Percentiles rank a stretch among this genome's conserved stretches.
Conservation (phyloP, 2,113 vertebrate genomes). For the Tenebrosternarchus preto region DNA sequence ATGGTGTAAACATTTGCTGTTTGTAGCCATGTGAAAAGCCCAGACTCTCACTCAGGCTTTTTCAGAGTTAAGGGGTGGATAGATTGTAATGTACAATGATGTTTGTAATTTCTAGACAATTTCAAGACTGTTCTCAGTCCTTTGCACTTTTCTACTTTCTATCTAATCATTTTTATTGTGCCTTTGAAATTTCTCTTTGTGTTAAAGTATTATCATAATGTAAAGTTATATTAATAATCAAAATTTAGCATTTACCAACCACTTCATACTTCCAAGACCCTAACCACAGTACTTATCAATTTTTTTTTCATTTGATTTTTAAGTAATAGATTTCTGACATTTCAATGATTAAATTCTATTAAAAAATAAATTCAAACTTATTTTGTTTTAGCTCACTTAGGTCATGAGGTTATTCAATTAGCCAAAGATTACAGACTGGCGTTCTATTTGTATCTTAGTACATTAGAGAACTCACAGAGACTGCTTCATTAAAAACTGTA, state of each 20-base stretch:
- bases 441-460: too few species aligned
- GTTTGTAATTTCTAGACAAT: conserved; percentile 7
- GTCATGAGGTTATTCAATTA: too few species aligned
- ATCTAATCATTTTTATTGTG: not conserved
- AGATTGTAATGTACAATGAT: not conserved
- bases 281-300: not conserved
- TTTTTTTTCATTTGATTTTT: not conserved
- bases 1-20: not conserved
- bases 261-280: not conserved
- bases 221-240: not conserved
- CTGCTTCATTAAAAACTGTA: not conserved
- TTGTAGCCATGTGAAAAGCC: conserved; percentile 23
- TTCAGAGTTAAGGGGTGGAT: conserved; percentile 22
- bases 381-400: too few species aligned
- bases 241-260: not conserved
- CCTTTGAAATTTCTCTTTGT: not conserved
- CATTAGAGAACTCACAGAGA: too few species aligned
- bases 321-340: not conserved
- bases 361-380: too few species aligned
- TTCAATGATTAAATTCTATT: not conserved
- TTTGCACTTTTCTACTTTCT: conserved; percentile 34
- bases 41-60: not conserved
- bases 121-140: conserved; percentile 15
- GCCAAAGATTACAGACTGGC: too few species aligned
- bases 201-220: conserved; percentile 21